Evolutionary conservation across 2,113 vertebrate genomes (phyloP).

Genomic region (Crypturellus undulatus): DNA sequence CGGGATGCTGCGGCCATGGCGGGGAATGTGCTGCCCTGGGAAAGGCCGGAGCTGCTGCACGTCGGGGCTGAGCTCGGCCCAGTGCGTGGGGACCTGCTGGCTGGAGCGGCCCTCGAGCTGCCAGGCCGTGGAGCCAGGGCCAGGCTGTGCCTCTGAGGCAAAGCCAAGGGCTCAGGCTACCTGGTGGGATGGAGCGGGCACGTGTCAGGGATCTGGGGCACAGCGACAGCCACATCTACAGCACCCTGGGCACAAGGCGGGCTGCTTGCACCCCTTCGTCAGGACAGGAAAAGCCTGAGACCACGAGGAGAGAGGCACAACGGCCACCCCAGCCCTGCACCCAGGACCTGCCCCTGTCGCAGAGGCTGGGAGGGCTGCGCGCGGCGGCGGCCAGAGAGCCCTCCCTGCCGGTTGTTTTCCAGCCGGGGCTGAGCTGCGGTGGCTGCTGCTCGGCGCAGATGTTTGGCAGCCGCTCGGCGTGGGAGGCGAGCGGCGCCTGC

Average conservation of each 20-base stretch:
- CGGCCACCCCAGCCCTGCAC: too few species aligned
- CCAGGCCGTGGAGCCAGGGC: too few species aligned
- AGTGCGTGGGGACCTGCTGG: not conserved
- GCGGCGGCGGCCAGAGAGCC: not conserved
- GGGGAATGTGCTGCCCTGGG: not conserved
- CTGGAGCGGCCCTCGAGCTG: too few species aligned
- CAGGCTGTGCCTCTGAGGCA: too few species aligned
- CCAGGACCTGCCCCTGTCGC: not conserved
- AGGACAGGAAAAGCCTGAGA: too few species aligned
- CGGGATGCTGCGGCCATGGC: too few species aligned
- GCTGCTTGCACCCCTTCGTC: too few species aligned
- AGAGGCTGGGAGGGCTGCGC: accelerated
- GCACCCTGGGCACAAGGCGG: too few species aligned
- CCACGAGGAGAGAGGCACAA: too few species aligned
- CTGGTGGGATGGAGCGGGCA: not conserved
- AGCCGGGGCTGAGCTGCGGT: not conserved
- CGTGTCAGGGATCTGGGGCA: not conserved
- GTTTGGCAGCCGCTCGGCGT: not conserved
- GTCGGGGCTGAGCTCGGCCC: not conserved
- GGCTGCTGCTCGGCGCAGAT: conserved; percentile 35
- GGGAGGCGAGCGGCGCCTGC: not conserved
- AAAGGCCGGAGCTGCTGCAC: not conserved
- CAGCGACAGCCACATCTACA: not conserved
- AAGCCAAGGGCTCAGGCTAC: not conserved
- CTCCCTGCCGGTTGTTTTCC: conserved; percentile 25